A percentile compares a stretch with the other conserved stretches of the same genome.
Conservation (phyloP, 2,888 invertebrate species). For the Callyntrura sp. region DNA sequence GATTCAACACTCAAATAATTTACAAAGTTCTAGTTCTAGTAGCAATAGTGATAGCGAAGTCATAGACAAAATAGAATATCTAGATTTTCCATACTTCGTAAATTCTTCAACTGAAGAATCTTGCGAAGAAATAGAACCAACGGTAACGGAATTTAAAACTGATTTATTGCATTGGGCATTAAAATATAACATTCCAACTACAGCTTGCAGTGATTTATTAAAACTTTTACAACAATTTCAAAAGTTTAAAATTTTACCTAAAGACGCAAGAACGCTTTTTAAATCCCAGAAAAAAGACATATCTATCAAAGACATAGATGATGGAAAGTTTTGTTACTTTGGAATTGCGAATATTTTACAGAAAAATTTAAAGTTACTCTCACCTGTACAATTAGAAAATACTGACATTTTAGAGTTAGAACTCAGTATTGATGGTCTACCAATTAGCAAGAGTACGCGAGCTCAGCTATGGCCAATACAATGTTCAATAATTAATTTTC, state of each 20-base stretch:
- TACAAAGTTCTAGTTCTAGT: neutral
- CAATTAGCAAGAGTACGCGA: slow-evolving; percentile 39
- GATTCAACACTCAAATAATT: neutral
- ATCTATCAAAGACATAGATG: no score
- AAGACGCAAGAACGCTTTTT: slow-evolving; percentile 52
- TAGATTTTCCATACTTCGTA: neutral
- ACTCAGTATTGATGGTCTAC: slow-evolving; percentile 55
- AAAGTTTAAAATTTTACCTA: slow-evolving; percentile 13
- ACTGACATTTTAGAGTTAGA: neutral
- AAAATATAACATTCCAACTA: slow-evolving; percentile 47
- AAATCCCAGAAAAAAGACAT: neutral
- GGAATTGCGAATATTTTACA: neutral
- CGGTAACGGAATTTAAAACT: neutral
- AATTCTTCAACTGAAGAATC: slow-evolving; percentile 4
- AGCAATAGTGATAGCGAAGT: neutral
- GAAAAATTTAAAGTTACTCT: neutral
- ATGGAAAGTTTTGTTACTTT: slow-evolving; percentile 21
- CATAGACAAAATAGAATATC: no score
- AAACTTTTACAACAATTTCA: slow-evolving; percentile 20
- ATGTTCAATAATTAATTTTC: neutral
- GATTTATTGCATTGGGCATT: slow-evolving; percentile 24
- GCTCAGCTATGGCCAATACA: slow-evolving; percentile 59
- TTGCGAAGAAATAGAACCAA: neutral
- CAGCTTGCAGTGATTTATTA: slow-evolving; percentile 36
- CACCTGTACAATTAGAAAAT: neutral